Conservation (phyloP, 2,797 vertebrate genomes). For the Enoplosus armatus region DNA sequence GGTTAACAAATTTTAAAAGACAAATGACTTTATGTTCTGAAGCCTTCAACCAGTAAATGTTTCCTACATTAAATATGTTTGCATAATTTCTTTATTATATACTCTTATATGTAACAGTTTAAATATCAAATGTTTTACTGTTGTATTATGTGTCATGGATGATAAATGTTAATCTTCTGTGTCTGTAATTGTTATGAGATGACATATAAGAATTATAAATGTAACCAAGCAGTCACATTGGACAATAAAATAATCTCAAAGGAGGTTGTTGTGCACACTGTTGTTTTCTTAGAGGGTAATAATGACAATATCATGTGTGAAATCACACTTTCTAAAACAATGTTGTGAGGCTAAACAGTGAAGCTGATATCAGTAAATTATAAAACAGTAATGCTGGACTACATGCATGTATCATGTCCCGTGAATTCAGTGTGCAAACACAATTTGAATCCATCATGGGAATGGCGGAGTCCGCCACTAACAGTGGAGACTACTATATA, state of each 20-base stretch:
- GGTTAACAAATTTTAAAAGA: background rate
- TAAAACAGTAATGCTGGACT: background rate
- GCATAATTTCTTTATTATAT: constrained; percentile 19
- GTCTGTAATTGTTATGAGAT: constrained; percentile 19
- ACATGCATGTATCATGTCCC: background rate
- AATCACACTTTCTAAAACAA: background rate
- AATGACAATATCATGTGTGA: background rate
- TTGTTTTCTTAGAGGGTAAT: background rate
- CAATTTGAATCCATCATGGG: background rate
- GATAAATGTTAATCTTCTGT: constrained; percentile 14
- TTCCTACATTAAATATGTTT: constrained; percentile 3
- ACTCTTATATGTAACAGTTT: background rate
- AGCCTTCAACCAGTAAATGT: background rate
- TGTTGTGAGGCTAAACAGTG: background rate
- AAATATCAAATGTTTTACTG: background rate
- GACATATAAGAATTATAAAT: constrained; percentile 13
- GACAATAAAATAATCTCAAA: constrained; percentile 32
- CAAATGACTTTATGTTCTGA: background rate
- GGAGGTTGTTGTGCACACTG: background rate
- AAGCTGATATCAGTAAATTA: background rate
- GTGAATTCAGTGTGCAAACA: background rate
- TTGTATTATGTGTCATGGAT: constrained; percentile 9
- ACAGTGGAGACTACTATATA: background rate
- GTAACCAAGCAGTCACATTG: constrained; percentile 14
- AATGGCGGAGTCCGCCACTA: background rate